These are phyloP conservation scores for Hoplias malabaricus DNA, from an alignment of 2,113 vertebrate species.

Conservation along the genomic window DNA sequence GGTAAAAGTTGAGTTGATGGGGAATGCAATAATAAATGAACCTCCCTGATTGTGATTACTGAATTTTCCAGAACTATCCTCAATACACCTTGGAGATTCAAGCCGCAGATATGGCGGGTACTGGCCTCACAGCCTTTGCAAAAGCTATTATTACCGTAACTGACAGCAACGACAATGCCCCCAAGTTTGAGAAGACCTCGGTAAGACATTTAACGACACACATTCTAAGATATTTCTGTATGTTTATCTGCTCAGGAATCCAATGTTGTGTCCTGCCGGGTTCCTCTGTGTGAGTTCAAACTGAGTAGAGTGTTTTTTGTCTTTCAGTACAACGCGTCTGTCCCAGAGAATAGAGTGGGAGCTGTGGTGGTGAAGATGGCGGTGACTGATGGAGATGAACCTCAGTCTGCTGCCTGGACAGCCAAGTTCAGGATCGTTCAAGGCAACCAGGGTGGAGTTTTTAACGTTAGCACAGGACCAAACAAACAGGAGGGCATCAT, in stretches of 20 bases:
- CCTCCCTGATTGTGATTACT: too few relatives aligned
- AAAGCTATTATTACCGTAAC: conserved; percentile 75
- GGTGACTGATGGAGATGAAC: conserved; percentile 75
- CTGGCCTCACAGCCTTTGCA: conserved; percentile 53
- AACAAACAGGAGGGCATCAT: conserved; percentile 80
- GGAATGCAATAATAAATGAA: background rate
- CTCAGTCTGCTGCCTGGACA: conserved; percentile 74
- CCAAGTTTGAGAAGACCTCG: conserved; percentile 61
- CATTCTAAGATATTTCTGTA: too few relatives aligned
- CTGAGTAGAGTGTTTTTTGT: background rate
- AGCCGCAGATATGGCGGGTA: conserved; percentile 73
- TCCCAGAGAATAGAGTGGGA: conserved; percentile 72
- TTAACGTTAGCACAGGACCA: conserved; percentile 74
- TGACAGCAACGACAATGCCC: conserved; percentile 82
- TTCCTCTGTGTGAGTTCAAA: too few relatives aligned
- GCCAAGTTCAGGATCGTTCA: conserved; percentile 75
- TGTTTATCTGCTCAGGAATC: too few relatives aligned
- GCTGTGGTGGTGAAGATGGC: conserved; percentile 64
- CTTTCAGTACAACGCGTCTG: conserved; percentile 69
- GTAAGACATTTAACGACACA: conserved; percentile 73
- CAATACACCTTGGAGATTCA: conserved; percentile 72
- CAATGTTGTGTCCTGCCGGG: too few relatives aligned
- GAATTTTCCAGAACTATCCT: conserved; percentile 66
- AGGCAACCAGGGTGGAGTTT: conserved; percentile 69
- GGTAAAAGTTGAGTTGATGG: conserved; percentile 52